Evolutionary conservation across 2,888 invertebrate species (phyloP).

Genomic region (Calameuta idolon): DNA sequence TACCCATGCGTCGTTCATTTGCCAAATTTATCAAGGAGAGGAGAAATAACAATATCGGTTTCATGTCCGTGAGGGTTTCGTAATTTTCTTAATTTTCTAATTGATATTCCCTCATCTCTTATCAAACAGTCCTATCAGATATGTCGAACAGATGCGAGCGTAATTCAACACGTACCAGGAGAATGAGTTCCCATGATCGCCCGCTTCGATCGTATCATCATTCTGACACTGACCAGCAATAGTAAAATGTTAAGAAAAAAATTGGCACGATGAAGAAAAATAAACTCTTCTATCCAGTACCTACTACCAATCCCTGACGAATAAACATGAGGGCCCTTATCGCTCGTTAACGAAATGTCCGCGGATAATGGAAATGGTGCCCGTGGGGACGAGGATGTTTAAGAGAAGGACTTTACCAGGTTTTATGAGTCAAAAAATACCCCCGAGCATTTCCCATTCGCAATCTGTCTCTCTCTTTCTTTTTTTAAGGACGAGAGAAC

Average conservation of each 20-base stretch:
- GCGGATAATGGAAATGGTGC: not conserved
- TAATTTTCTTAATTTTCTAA: not conserved
- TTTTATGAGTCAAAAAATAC: not conserved
- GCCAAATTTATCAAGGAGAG: not conserved
- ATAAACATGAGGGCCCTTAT: not conserved
- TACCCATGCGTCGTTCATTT: not conserved
- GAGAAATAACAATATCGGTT: not conserved
- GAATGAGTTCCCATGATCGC: not conserved
- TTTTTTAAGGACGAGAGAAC: not conserved
- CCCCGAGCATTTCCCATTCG: not conserved
- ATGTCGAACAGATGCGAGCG: not conserved
- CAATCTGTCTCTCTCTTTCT: not conserved
- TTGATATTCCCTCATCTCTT: not conserved
- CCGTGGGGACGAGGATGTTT: not conserved
- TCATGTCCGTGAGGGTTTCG: not conserved
- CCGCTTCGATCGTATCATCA: not conserved
- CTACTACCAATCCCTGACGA: not conserved
- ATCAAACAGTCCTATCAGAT: not conserved
- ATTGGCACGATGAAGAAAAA: not conserved
- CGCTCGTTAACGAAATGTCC: not conserved
- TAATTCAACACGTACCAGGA: not conserved
- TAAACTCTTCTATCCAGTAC: not conserved
- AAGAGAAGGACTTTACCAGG: not conserved
- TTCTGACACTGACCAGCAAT: not conserved
- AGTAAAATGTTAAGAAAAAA: not conserved